Conservation (phyloP, 2,113 vertebrate genomes). For the Odocoileus virginianus region DNA sequence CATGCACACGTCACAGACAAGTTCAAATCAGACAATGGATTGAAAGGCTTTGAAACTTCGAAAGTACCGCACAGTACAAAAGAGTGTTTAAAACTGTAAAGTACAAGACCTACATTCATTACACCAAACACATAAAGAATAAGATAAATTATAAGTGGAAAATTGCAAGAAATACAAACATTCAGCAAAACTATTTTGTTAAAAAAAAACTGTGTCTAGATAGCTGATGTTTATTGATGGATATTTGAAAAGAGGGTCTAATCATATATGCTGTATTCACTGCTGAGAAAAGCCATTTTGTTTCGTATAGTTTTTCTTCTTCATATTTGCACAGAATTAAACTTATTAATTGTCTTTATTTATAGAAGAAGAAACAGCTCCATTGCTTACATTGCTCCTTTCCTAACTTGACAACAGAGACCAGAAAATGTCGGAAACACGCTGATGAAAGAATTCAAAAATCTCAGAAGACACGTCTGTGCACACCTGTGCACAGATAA, state of each 20-base stretch:
- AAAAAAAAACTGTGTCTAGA: conserved; percentile 28
- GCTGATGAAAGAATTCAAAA: conserved; percentile 27
- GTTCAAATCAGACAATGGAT: neutral
- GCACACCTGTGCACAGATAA: too few species aligned
- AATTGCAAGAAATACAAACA: conserved; percentile 50
- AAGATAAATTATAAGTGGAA: neutral
- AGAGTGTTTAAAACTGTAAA: neutral
- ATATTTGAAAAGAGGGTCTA: conserved; percentile 58
- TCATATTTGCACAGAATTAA: conserved; percentile 47
- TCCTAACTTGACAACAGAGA: neutral
- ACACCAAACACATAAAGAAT: conserved; percentile 42
- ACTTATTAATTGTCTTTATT: conserved; percentile 59
- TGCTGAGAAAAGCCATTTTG: conserved; percentile 24
- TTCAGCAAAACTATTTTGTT: conserved; percentile 47
- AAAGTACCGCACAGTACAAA: neutral
- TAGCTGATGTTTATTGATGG: neutral
- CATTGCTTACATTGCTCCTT: conserved; percentile 24
- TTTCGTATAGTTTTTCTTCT: conserved; percentile 16
- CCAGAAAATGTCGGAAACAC: conserved; percentile 23
- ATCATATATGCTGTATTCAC: neutral
- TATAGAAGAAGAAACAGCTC: conserved; percentile 62
- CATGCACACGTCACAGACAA: neutral
- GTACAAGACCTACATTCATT: neutral
- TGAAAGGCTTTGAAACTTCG: neutral
- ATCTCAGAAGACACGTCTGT: neutral